These are phyloP conservation scores for Limnodromus scolopaceus DNA, from an alignment of 2,797 vertebrate species.

Conservation along the genomic window DNA sequence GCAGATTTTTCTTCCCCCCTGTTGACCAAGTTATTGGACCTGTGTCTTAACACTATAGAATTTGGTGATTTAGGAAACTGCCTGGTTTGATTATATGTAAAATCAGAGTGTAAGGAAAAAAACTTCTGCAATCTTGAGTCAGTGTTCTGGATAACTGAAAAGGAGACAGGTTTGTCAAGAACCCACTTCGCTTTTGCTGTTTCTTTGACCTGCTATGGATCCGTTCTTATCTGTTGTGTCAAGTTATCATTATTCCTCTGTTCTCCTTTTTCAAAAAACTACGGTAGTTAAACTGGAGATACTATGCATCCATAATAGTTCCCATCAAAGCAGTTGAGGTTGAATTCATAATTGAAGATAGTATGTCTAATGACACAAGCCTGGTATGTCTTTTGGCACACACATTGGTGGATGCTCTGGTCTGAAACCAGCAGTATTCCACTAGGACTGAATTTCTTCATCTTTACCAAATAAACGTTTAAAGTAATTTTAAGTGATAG, in stretches of 20 bases:
- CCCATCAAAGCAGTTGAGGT: not conserved
- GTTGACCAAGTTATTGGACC: not conserved
- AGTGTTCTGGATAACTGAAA: not conserved
- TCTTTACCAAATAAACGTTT: not conserved
- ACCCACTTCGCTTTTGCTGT: not conserved
- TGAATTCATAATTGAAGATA: not conserved
- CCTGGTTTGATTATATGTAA: not conserved
- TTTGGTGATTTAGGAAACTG: not conserved
- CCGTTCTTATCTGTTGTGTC: not conserved
- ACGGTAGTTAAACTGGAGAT: not conserved
- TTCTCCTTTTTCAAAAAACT: not conserved
- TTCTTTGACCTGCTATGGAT: not conserved
- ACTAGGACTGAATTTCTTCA: not conserved
- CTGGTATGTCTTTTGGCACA: not conserved
- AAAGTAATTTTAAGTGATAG: conserved; percentile 13
- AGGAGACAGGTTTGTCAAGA: not conserved
- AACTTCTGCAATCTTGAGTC: not conserved
- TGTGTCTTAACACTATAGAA: not conserved
- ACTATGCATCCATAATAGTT: not conserved
- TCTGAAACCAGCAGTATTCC: not conserved
- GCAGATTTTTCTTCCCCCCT: not conserved
- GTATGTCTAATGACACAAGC: not conserved
- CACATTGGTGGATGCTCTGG: not conserved
- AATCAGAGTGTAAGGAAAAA: not conserved
- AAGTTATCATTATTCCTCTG: not conserved